Conservation (phyloP, 1,140 invertebrate species). For the Luehdorfia chinensis region DNA sequence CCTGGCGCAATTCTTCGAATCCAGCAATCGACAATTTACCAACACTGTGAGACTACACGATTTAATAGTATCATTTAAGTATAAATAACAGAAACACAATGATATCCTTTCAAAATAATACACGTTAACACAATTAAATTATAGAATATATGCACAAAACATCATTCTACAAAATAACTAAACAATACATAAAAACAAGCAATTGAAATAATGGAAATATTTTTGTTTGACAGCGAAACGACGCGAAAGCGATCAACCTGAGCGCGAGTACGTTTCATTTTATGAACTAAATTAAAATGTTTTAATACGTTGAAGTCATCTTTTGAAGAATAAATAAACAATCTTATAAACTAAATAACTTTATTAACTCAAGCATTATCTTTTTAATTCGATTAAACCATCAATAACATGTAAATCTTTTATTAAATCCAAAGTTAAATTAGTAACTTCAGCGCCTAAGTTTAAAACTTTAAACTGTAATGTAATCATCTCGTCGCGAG, state of each 20-base stretch:
- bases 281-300: conserved; percentile 21
- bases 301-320: too few species aligned
- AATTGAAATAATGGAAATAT: conserved; percentile 43
- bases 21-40: conserved; percentile 1
- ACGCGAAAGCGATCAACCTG: conserved; percentile 28
- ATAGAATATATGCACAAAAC: conserved; percentile 22
- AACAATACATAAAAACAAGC: conserved; percentile 38
- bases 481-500: too few species aligned
- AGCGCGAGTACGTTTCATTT: conserved; percentile 37
- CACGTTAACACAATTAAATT: conserved; percentile 25
- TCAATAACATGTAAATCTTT: not conserved
- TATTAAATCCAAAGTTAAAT: not conserved
- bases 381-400: too few species aligned
- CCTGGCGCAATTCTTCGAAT: not conserved
- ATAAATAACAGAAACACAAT: too few species aligned
- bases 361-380: too few species aligned
- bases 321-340: too few species aligned
- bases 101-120: too few species aligned
- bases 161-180: conserved; percentile 39
- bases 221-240: conserved; percentile 44
- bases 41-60: conserved; percentile 29
- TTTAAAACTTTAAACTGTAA: conserved; percentile 6
- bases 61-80: conserved; percentile 36
- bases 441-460: conserved; percentile 2
- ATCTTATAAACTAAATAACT: too few species aligned